phyloP scores from a whole-genome alignment of 2,888 invertebrate genomes.

The Ganaspis brasiliensis region DNA sequence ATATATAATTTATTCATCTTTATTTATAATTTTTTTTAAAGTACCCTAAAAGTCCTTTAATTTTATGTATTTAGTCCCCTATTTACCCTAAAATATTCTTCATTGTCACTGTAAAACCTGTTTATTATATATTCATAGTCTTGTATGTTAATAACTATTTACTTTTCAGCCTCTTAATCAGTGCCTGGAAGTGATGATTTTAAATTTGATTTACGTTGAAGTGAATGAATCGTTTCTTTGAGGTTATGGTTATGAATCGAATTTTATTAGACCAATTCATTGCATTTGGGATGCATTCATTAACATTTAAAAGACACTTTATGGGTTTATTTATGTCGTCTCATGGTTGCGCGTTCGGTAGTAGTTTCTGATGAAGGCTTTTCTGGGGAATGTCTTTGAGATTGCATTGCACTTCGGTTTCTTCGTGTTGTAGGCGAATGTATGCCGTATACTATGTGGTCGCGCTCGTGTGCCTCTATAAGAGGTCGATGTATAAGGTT shows the following conservation, averaged over 20 bases:
- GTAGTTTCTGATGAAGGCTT: conserved; percentile 17
- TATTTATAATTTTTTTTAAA: too few species aligned
- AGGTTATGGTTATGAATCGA: background rate
- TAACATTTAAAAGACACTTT: conserved; percentile 30
- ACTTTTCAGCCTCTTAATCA: too few species aligned
- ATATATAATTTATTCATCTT: too few species aligned
- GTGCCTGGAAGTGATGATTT: too few species aligned
- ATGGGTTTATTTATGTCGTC: conserved; percentile 23
- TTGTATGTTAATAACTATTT: too few species aligned
- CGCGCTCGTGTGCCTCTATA: conserved; percentile 38
- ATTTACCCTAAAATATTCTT: too few species aligned
- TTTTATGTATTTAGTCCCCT: too few species aligned
- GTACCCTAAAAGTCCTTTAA: too few species aligned
- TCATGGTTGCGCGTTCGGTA: conserved; percentile 9
- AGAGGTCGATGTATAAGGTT: conserved; percentile 56
- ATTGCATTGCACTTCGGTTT: conserved; percentile 17
- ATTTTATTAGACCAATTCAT: background rate
- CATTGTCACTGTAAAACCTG: too few species aligned
- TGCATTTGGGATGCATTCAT: conserved; percentile 19
- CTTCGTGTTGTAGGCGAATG: conserved; percentile 21
- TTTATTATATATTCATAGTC: too few species aligned
- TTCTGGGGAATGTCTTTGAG: conserved; percentile 30
- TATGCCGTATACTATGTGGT: conserved; percentile 15
- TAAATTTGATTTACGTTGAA: too few species aligned
- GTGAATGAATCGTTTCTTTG: background rate